Base-by-base conservation (phyloP, 2,797 vertebrate species). In the Pachyuromys duprasi region DNA sequence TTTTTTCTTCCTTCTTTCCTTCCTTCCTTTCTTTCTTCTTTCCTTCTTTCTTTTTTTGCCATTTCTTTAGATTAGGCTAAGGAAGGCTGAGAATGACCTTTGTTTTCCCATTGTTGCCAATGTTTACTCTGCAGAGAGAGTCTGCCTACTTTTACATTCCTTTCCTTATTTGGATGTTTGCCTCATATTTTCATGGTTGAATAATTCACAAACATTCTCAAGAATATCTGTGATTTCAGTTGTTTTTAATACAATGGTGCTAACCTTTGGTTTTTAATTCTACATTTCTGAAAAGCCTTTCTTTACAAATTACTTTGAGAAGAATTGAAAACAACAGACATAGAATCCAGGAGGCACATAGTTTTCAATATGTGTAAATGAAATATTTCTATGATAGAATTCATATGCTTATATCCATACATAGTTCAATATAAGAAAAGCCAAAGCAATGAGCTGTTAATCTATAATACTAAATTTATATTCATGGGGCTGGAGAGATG, bases 191-290 rank as follows among this genome's bases (percentile, higher is more conserved):
- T 96, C 39, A 45, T 49, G 36, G 31, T 70, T 81, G 60, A 95
- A n/a, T 86, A 72, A 95, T 75, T 93, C 36, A 65, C 70, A 42
- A 31, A 84, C 69, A 93, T 11, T 8, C 42, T 45, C 91, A 90
- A 84, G 39, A 76, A 93, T 88, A 92, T 70, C 72, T 93, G 53
- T 74, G 74, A 93, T 90, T 93, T 97, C 53, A 84, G 20, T 83
- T 74, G 60, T 91, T 93, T 90, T 45, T 39, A 86, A 83, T 91
- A 42, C 11, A 92, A n/a, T 20, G 45, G 9, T 67, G 17, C 90
- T 93, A 81, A 92, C 81, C 42, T 39, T 49, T 4, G 42, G 49
- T 84, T 95, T 96, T 90, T 24, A 86, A 87, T 67, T 42, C n/a
- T 76, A 49, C 6, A 81, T 87, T 90, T 93, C 20, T 93, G 84